Evolutionary conservation across 2,113 vertebrate species (phyloP).

Genomic region (Rynchops niger): DNA sequence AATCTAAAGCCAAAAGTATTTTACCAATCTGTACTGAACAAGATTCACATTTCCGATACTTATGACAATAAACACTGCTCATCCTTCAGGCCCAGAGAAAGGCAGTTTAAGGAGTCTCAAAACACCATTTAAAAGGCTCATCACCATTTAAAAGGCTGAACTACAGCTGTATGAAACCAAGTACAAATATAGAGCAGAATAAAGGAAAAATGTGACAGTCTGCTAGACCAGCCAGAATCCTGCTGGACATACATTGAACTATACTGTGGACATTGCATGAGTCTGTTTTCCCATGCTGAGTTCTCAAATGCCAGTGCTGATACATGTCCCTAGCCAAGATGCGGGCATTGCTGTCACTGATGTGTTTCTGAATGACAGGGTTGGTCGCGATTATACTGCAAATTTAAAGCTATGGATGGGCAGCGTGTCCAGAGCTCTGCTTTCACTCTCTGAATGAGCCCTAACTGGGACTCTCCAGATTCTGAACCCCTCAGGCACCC

Average conservation of each 20-base stretch:
- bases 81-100: background rate
- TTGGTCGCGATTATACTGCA: background rate
- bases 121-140: background rate
- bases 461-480: background rate
- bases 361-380: background rate
- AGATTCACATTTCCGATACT: background rate
- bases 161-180: background rate
- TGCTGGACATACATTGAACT: background rate
- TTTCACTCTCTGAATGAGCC: background rate
- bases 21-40: background rate
- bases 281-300: background rate
- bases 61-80: background rate
- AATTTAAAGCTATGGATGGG: background rate
- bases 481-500: background rate
- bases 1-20: background rate
- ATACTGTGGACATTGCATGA: background rate
- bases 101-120: background rate
- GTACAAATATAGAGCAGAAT: background rate
- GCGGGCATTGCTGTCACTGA: rapidly evolving
- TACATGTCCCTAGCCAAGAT: background rate
- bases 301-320: background rate
- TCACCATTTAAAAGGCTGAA: background rate
- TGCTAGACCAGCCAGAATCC: background rate
- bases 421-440: background rate
- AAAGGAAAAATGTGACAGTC: background rate